Percentiles rank a stretch among this genome's conserved stretches.
phyloP scores from a whole-genome alignment of 2,113 vertebrate species.

The Tragulus kanchil region DNA sequence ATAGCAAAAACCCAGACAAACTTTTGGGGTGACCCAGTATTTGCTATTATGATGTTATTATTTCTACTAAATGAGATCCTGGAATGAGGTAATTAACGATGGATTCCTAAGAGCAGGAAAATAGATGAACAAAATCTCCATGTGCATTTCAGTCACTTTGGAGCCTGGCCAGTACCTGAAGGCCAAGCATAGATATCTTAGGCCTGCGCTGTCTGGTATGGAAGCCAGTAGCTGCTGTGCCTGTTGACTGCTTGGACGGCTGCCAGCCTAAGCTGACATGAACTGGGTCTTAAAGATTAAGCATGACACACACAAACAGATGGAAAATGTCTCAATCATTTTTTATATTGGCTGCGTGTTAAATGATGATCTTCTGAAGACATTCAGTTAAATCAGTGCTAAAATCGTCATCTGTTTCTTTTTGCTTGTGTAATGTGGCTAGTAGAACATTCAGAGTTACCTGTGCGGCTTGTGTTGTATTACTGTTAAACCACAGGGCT shows the following conservation, averaged over 20 bases:
- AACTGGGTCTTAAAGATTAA: neutral
- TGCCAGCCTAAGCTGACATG: neutral
- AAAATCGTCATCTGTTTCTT: conserved; percentile 11
- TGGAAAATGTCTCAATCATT: neutral
- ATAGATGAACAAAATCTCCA: neutral
- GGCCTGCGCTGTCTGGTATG: neutral
- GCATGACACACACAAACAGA: neutral
- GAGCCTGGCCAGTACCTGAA: neutral
- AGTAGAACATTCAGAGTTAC: neutral
- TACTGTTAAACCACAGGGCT: neutral
- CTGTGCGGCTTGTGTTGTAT: neutral
- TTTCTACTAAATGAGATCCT: conserved; percentile 7
- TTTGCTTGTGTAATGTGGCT: neutral
- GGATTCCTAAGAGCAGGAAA: neutral
- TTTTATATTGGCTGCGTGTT: neutral
- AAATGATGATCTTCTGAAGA: neutral
- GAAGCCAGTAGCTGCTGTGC: neutral
- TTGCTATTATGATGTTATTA: neutral
- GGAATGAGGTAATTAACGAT: neutral
- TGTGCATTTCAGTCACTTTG: neutral
- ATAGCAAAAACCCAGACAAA: neutral
- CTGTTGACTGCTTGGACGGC: neutral
- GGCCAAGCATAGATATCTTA: neutral
- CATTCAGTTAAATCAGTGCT: neutral
- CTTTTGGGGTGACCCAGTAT: neutral